Percentiles rank a stretch among this genome's conserved stretches.
Conservation (phyloP, 2,113 vertebrate genomes). For the Sebastes fasciatus region DNA sequence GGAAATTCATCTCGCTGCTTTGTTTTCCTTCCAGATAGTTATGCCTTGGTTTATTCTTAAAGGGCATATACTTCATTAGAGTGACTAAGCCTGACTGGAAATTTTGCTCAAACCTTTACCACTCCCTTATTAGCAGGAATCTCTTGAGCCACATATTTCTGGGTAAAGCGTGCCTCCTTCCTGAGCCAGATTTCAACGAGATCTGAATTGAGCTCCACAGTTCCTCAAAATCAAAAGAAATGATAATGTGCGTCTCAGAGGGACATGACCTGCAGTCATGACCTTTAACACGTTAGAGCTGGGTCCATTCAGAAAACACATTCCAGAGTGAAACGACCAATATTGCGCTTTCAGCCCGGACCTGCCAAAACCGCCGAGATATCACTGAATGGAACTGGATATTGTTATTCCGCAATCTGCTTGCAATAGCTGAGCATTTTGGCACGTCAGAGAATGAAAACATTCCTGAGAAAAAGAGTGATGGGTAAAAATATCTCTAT, state of each 20-base stretch:
- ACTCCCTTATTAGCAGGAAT: slow-evolving; percentile 6
- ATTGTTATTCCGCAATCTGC: slow-evolving; percentile 56
- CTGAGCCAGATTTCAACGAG: background rate
- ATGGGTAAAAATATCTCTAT: slow-evolving; percentile 75
- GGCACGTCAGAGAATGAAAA: slow-evolving; percentile 75
- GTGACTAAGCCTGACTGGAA: background rate
- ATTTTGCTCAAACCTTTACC: background rate
- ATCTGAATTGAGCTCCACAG: background rate
- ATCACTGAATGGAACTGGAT: slow-evolving; percentile 57
- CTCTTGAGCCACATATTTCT: background rate
- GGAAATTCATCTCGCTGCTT: slow-evolving; percentile 39
- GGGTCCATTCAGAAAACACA: slow-evolving; percentile 54
- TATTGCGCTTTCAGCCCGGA: slow-evolving; percentile 27
- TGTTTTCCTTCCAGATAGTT: slow-evolving; percentile 15
- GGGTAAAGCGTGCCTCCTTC: background rate
- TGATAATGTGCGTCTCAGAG: background rate
- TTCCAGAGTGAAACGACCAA: slow-evolving; percentile 25
- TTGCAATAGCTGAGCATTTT: slow-evolving; percentile 63
- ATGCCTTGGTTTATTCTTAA: slow-evolving; percentile 36
- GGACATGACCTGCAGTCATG: slow-evolving; percentile 13
- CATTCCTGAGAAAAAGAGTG: slow-evolving; percentile 68
- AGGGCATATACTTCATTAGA: background rate
- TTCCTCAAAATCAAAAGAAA: slow-evolving; percentile 10
- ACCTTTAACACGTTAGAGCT: slow-evolving; percentile 27
- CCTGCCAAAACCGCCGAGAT: slow-evolving; percentile 29